These are phyloP conservation scores for Bubo scandiacus DNA, from an alignment of 2,113 vertebrate genomes.

Conservation along the genomic window DNA sequence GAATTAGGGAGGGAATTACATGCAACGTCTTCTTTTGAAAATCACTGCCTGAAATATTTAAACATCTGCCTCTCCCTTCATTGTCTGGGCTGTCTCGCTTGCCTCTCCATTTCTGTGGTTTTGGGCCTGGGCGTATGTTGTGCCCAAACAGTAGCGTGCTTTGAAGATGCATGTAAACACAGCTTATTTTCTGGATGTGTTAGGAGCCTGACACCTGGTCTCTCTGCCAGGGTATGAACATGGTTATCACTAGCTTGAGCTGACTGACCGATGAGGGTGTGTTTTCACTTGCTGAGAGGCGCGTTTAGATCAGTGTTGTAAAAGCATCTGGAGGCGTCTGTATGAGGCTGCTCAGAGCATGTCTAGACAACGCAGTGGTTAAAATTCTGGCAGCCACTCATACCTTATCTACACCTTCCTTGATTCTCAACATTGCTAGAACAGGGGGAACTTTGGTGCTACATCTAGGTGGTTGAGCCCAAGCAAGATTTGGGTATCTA, in stretches of 20 bases:
- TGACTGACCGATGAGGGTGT: background rate
- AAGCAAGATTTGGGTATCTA: background rate
- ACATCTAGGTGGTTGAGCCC: background rate
- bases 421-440: background rate
- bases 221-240: background rate
- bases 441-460: background rate
- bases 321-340: slow-evolving; percentile 56
- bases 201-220: background rate
- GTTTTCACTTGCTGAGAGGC: slow-evolving; percentile 34
- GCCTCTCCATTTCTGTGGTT: slow-evolving; percentile 35
- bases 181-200: background rate
- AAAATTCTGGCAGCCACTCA: background rate
- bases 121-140: background rate
- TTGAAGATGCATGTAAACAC: slow-evolving; percentile 34
- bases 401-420: background rate
- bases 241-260: background rate
- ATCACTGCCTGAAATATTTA: background rate
- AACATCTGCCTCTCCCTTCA: slow-evolving; percentile 29
- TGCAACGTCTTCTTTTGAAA: slow-evolving; percentile 11
- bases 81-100: slow-evolving; percentile 13
- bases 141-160: slow-evolving; percentile 3
- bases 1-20: background rate
- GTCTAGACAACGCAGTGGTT: slow-evolving; percentile 14
- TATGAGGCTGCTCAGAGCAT: slow-evolving; percentile 10
- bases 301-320: slow-evolving; percentile 2